Percentiles rank a stretch among this genome's conserved stretches.
These are phyloP conservation scores for Coracias cyanogaster DNA, from an alignment of 2,797 vertebrate genomes.

Conservation along the genomic window DNA sequence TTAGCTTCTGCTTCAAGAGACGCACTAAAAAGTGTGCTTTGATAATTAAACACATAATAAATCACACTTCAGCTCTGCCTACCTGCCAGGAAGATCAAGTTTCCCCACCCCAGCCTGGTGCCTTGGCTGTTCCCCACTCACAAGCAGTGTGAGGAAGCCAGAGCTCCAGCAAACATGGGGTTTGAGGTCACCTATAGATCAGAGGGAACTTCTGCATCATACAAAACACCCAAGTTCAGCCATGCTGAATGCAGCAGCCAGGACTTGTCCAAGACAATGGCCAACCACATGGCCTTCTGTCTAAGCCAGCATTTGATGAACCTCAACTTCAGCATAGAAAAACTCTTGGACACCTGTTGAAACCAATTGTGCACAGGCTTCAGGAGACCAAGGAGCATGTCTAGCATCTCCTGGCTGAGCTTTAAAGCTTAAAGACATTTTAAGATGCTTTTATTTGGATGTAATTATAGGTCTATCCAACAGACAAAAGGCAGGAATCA, in stretches of 20 bases:
- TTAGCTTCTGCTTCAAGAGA: neutral
- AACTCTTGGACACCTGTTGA: neutral
- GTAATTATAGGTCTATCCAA: neutral
- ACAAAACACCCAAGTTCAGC: neutral
- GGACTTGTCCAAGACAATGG: neutral
- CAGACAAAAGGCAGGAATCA: neutral
- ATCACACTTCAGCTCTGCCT: neutral
- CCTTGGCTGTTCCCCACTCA: neutral
- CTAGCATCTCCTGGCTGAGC: neutral
- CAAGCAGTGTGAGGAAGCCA: neutral
- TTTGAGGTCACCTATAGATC: neutral
- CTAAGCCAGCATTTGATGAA: fast-evolving
- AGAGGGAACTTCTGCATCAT: fast-evolving
- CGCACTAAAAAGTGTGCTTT: neutral
- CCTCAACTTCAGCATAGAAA: fast-evolving
- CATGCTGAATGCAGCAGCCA: neutral
- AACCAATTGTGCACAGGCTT: fast-evolving
- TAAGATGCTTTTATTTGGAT: neutral
- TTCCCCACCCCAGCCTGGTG: neutral
- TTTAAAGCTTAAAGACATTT: neutral
- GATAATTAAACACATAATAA: neutral
- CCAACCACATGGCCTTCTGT: fast-evolving
- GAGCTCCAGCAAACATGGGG: neutral
- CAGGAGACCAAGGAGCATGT: neutral
- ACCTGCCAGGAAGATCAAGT: neutral